phyloP scores from a whole-genome alignment of 1,140 invertebrate species.

The Aphelinus certus region DNA sequence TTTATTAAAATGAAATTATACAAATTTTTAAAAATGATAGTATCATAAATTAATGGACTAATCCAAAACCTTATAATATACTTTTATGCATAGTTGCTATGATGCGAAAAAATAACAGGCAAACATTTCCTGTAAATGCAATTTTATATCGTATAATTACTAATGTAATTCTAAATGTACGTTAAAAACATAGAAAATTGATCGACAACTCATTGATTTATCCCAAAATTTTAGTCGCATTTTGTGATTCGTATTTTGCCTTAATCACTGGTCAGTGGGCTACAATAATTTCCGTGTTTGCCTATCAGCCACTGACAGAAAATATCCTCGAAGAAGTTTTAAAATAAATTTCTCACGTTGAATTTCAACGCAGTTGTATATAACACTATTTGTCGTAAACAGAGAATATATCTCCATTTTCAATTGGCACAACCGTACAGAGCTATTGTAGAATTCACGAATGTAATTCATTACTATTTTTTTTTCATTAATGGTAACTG shows the following conservation, averaged over 20 bases:
- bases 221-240: slow-evolving; percentile 4
- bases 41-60: slow-evolving; percentile 10
- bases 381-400: neutral
- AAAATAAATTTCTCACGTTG: slow-evolving; percentile 1
- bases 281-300: slow-evolving; percentile 1
- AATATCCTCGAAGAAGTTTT: neutral
- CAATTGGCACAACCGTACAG: slow-evolving; percentile 1
- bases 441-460: neutral
- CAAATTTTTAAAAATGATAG: slow-evolving; percentile 21
- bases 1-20: slow-evolving; percentile 28
- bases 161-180: no score
- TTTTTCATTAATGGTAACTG: neutral
- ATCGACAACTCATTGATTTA: neutral
- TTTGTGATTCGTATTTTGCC: neutral
- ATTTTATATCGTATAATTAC: slow-evolving; percentile 6
- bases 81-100: slow-evolving; percentile 16
- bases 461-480: neutral
- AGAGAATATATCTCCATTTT: neutral
- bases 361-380: neutral
- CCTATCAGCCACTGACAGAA: slow-evolving; percentile 14
- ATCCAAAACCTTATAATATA: neutral
- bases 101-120: slow-evolving; percentile 13
- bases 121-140: slow-evolving; percentile 24
- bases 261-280: neutral
- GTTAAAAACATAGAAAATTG: no score